Base-by-base conservation (phyloP, 2,797 vertebrate species). In the Cirrhinus molitorella region DNA sequence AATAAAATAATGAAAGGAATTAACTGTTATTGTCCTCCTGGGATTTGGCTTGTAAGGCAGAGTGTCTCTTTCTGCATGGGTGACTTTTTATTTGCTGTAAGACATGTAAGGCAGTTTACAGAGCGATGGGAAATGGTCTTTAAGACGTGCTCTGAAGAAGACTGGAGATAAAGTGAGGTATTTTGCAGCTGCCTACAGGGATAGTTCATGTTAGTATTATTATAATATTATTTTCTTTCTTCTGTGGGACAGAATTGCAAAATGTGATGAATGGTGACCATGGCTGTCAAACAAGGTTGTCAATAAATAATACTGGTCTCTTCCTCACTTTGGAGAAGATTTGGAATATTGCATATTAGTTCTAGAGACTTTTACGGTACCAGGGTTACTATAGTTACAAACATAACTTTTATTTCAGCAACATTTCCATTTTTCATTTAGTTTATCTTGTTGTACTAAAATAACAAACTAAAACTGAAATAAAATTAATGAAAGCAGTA, bases 1-100 rank as follows among this genome's bases (percentile, higher is more conserved):
- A 92, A 87, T 90, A 88, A 91, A 87, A 86, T 89, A 92, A 87
- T 88, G 86, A 89, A 91, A 91, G 87, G 49, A 93, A 91, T 91
- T 89, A 92, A 86, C 82, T 59, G 55, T 83, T 87, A 83, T 80
- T 71, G 73, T 71, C 61, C 85, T 78, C 71, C 81, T 71, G 85
- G 87, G 83, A 88, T 86, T 23, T 84, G 17, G 79, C 67, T 81
- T 77, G 82, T 76, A 83, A 75, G 78, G 61, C 45, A 63, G 53
- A 61, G 82, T 83, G 63, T 84, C 76, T 73, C 55, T 89, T 85
- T 81, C 72, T 73, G 83, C 86, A 75, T 86, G 72, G 68, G 75
- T 87, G 63, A 84, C 72, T 85, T 79, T 86, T 87, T 81, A 80
- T 86, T 77, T 88, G 79, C 49, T 77, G 81, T 66, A 85, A 78